These are phyloP conservation scores for Drosophila helvetica DNA, from an alignment of 2,888 invertebrate species.

Conservation along the genomic window DNA sequence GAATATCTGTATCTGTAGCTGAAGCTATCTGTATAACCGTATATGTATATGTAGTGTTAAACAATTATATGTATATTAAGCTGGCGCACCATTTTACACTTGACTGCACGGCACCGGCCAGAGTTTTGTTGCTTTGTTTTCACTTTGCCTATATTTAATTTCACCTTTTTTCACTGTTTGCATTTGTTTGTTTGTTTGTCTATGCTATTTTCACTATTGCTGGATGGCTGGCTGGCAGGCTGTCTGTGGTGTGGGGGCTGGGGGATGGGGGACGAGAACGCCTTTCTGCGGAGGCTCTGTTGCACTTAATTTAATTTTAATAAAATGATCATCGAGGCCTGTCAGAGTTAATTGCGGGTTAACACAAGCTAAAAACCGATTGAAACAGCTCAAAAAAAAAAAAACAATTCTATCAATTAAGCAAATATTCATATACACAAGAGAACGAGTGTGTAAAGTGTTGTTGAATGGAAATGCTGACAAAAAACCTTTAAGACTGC, in stretches of 20 bases:
- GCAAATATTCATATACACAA: neutral
- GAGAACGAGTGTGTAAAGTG: neutral
- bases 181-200: conserved; percentile 71
- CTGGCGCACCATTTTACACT: conserved; percentile 79
- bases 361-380: conserved; percentile 57
- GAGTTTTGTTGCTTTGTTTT: conserved; percentile 47
- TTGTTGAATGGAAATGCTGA: neutral
- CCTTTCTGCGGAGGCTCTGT: conserved; percentile 44
- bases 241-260: conserved; percentile 10
- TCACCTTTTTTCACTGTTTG: conserved; percentile 78
- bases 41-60: conserved; percentile 50
- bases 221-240: conserved; percentile 67
- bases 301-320: conserved; percentile 75
- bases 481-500: neutral
- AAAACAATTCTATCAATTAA: conserved; percentile 29
- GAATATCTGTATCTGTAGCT: conserved; percentile 23
- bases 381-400: conserved; percentile 26
- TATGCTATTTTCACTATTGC: conserved; percentile 79
- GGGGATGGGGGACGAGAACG: conserved; percentile 6
- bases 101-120: conserved; percentile 68
- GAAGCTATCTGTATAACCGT: conserved; percentile 19
- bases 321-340: conserved; percentile 49
- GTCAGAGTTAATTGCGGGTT: conserved; percentile 69
- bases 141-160: conserved; percentile 77
- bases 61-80: conserved; percentile 60